Evolutionary conservation across 64 coral and sea anemone genomes (phyloP).

Genomic region (Actinia tenebrosa): DNA sequence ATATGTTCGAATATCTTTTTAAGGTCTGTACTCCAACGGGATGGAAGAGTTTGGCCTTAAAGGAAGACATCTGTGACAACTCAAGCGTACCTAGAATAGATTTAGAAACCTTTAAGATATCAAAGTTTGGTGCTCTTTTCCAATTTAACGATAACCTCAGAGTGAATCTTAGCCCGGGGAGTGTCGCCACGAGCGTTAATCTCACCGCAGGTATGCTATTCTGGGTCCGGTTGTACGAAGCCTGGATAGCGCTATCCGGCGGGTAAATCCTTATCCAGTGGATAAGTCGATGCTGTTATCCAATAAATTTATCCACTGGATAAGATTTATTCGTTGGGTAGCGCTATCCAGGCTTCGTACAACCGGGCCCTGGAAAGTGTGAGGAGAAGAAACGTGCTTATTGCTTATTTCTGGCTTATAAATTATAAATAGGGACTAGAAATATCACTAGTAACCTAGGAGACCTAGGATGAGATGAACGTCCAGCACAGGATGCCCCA

Average conservation of each 20-base stretch:
- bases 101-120: conserved; percentile 28
- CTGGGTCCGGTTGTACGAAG: too few species aligned
- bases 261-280: too few species aligned
- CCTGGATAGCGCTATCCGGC: too few species aligned
- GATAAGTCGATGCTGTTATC: too few species aligned
- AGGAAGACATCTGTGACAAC: conserved; percentile 24
- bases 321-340: too few species aligned
- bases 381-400: background rate
- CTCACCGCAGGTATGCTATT: conserved; percentile 26
- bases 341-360: too few species aligned
- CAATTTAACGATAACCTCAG: conserved; percentile 39
- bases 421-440: too few species aligned
- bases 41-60: conserved; percentile 14
- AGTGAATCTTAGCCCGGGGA: conserved; percentile 25
- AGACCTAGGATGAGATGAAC: too few species aligned
- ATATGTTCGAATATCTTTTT: background rate
- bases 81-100: conserved; percentile 31
- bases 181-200: background rate
- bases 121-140: conserved; percentile 28
- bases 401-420: background rate
- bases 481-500: too few species aligned
- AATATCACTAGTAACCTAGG: too few species aligned
- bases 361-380: too few species aligned
- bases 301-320: too few species aligned
- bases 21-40: conserved; percentile 40